Base-by-base conservation (phyloP, 2,113 vertebrate species). In the Engraulis encrasicolus region DNA sequence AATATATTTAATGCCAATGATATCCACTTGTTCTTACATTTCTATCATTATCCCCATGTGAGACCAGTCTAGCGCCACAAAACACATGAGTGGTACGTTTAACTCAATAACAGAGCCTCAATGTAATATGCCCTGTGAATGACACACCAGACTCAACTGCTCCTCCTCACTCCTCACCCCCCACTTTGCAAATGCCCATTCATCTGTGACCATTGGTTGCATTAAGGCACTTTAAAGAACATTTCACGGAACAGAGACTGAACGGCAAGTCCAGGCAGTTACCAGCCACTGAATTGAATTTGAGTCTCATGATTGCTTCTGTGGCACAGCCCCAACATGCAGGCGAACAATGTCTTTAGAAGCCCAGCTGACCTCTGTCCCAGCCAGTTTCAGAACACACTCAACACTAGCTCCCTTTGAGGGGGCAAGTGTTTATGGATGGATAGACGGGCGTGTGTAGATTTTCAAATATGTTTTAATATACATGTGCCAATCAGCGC, bases 191-290 rank as follows among this genome's bases (percentile, higher is more conserved):
- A n/a, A 58, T 45, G 40, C 40, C 40, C 40, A 45, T 45, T 45
- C 52, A 54, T 54, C 52, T 54, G 52, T 54, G 52, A 45, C 40
- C 40, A 45, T 3, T 45, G 40, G 40, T 45, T 45, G 3, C 9
- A 45, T 45, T 45, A 45, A 45, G 40, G 40, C 40, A 5, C 40
- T 45, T 45, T 45, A 3, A 58, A 19, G 6, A 23, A 61, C 49
- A 71, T 83, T 83, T 61, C 81, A 50, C 88, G 79, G 86, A 83
- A 80, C 78, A 77, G 18, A 85, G 80, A 50, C 1, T 80, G 58
- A 23, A 66, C n/a, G 23, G 2, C 27, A 12, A 11, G 61, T 34
- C 9, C 5, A 27, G 58, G 58, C 58, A 66, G n/a, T 66, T n/a
- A 66, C 23, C 31, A 31, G 12, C 34, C 27, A 9, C 9, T 71